Evolutionary conservation across 2,797 vertebrate genomes (phyloP), one percentile per base, ranked within the genome.

Genomic region (Mormyrops boulengeri): DNA sequence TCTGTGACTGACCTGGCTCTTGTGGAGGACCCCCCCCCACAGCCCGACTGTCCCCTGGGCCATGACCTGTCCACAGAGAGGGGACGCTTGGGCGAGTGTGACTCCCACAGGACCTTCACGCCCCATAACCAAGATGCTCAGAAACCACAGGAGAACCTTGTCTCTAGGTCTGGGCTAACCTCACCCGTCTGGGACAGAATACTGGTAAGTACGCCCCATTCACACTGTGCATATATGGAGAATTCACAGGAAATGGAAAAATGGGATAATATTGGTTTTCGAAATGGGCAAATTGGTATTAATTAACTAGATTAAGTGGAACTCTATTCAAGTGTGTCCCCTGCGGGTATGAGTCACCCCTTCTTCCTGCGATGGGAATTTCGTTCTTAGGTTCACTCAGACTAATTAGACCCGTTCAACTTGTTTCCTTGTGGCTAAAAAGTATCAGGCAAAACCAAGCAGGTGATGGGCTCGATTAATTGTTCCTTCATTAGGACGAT

Each of bases 101-200:
- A 3, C 1, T n/a, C 0, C 3, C 5, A 6, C 60, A 14, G 19
- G 0, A 14, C 19, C 0, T 14, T 38, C 4, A 38, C 34, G 0
- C 9, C 19, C 53, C 3, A 47, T 0, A 69, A 62, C 50, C 85
- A 19, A 2, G 47, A 22, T 0, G 19, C 88, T n/a, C 82, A 66
- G 17, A 80, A 90, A 1, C 34, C 66, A 11, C 41, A 30, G 84
- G 73, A 47, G 38, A 93, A 90, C 8, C 89, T 55, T 30, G 62
- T 89, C 8, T 91, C 88, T 86, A 87, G 90, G 11, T 88, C 90
- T 77, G 92, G 19, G 50, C 91, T 4, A 22, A 89, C 26, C 5
- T 0, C 91, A 88, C 91, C 93, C 2, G 1, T 92, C 12, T 95
- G 93, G 92, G 94, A 96, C 69, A 91, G 92, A 26, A 69, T 91